phyloP scores from a whole-genome alignment of 2,888 invertebrate species.

The Spisula solida region DNA sequence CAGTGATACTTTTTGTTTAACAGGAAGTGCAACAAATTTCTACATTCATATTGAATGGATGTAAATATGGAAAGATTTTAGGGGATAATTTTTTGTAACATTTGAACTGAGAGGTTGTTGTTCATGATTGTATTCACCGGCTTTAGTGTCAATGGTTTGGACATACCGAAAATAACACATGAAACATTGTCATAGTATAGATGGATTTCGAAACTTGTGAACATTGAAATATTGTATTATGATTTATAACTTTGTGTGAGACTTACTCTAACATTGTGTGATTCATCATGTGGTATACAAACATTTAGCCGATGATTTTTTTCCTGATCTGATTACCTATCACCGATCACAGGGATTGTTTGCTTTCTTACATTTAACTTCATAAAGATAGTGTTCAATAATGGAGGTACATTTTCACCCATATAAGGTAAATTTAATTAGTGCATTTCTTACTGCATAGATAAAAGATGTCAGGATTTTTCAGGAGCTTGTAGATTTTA shows the following conservation, averaged over 20 bases:
- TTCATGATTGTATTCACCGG: background rate
- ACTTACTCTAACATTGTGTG: too few species aligned
- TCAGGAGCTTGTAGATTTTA: too few species aligned
- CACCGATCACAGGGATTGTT: too few species aligned
- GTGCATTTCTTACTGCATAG: too few species aligned
- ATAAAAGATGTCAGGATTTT: too few species aligned
- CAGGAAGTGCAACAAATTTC: background rate
- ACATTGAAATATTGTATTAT: too few species aligned
- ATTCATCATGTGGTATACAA: too few species aligned
- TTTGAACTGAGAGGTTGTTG: background rate
- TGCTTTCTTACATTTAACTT: background rate
- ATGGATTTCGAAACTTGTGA: too few species aligned
- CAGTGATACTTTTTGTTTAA: background rate
- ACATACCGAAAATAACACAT: background rate
- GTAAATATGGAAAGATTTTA: slow-evolving; percentile 6
- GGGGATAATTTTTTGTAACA: background rate
- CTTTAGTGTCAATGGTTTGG: background rate
- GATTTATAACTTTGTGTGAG: too few species aligned
- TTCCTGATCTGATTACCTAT: too few species aligned
- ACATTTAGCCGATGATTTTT: too few species aligned
- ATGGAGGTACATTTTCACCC: slow-evolving; percentile 42
- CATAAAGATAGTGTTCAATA: background rate
- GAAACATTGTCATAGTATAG: background rate
- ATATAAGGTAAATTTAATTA: slow-evolving; percentile 35
- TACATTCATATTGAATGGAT: slow-evolving; percentile 12